Base-by-base conservation (phyloP, 1,140 invertebrate genomes). In the Solen grandis region DNA sequence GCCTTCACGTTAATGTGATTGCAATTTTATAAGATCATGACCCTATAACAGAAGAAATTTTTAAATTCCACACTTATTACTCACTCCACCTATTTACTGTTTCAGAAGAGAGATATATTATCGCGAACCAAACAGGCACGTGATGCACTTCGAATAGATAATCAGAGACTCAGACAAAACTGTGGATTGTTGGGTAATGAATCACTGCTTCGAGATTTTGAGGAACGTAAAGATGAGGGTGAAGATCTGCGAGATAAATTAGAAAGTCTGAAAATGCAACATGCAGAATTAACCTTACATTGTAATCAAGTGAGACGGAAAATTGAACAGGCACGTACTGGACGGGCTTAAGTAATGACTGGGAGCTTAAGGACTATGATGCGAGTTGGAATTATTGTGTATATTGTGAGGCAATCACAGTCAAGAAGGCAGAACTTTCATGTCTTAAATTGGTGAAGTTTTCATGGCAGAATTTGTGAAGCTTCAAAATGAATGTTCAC, bases 181-280 rank as follows among this genome's bases (percentile, higher is more conserved):
- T 90, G 90, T 85, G 92, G 92, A n/a, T 83, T 93, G 27, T 85
- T 93, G 25, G 91, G 91, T 22, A 92, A 92, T 81, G 85, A 88
- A 75, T 81, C 87, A 27, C 83, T 93, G 55, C 81, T 93, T 16
- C 75, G 90, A 79, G 91, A 93, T 79, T 92, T 90, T 85, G 91
- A 93, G 80, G 90, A 92, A 29, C 82, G 88, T 22, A 90, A 89
- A 70, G 91, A 92, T 70, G 88, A 92, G 75, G 82, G 85, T 10
- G 87, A 90, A 29, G 86, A 88, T 55, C 86, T 91, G 38, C 81
- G 85, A 57, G 54, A 87, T 31, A 88, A 89, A 84, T 83, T 92
- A 55, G 89, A 92, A 63, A 73, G 81, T n/a, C 83, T 92, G 3
- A 91, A 89, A 84, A 88, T 89, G 86, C 65, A 81, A 52, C 91